Evolutionary conservation across 1,140 invertebrate genomes (phyloP), one percentile per base, ranked within the genome.

Genomic region (Drosophila grimshawi): DNA sequence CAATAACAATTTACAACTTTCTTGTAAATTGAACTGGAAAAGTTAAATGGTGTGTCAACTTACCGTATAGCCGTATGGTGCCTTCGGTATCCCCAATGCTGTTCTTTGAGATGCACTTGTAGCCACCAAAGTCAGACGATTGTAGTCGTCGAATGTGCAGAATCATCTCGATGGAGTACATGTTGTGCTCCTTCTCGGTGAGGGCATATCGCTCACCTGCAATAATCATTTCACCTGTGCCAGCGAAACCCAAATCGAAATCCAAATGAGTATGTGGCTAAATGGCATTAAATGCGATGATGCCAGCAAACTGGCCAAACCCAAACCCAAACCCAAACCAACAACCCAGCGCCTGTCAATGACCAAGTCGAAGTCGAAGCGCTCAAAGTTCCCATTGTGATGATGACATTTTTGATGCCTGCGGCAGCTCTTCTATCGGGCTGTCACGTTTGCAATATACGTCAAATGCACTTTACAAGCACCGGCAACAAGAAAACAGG

Each of bases 81-180:
- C 97, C 96, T 88, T 97, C 96, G 10, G 97, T 97, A 72, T 96
- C 96, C 2, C 97, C 97, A 65, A 98, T 96, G 37, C 96, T 96
- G 93, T 98, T 98, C 92, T 97, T 97, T 11, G 97, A 97, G 71
- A 98, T 97, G 93, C 97, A 98, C 88, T 97, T 97, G 93, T 98
- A 98, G 7, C 96, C 95, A 2, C 97, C 97, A 81, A 97, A 95
- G 93, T 98, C 97, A 39, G 94, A 94, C 53, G 94, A 93, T 60
- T 96, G 95, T 39, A 98, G 94, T 64, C 96, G 94, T 48, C 94
- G 94, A 39, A 98, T 96, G 19, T 96, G 94, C 29, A 98, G 93
- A 49, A 95, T 94, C 96, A 97, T 97, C 86, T 96, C 95, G 2
- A 96, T 95, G 76, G 96, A 95, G 93, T 97, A 97, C 80, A 95